Base-by-base conservation (phyloP, 2,113 vertebrate species). In the Ptilorrhoa leucosticta region DNA sequence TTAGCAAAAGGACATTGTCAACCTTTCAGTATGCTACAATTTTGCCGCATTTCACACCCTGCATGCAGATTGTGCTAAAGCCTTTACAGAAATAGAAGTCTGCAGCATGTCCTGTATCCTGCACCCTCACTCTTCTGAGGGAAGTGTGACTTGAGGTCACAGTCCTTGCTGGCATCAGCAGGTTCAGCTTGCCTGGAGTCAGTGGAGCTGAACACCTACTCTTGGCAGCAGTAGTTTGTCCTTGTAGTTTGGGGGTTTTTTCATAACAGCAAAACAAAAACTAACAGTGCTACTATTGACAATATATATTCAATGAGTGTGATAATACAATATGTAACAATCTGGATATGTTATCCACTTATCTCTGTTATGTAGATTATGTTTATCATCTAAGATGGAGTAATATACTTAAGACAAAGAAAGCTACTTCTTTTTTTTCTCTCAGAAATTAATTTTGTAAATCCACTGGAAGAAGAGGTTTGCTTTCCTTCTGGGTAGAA, bases 1-100 rank as follows among this genome's bases (percentile, higher is more conserved):
- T 90, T 96, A 92, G 88, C 28, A 90, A 90, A 92, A 96, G 83
- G 83, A 93, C 85, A 92, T 69, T 94, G 87, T 72, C 89, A 96
- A 71, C 77, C 87, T 91, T 94, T 93, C 85, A 68, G 56, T 48
- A 63, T n/a, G 72, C 64, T 83, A 87, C 56, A 82, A 20, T 93
- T 93, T 83, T 93, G 44, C 58, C 2, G 2, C 35, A 26, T 91
- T 96, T 95, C 76, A 75, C 44, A 78, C 14, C 8, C 58, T 81
- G 85, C 47, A 93, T 86, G 83, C 47, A 90, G 90, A 90, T 88
- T 92, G 68, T 82, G 60, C 79, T 89, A 68, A 88, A 95, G 69
- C 47, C 66, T 48, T 81, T 82, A 31, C 40, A 51, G 68, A 93
- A 96, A 88, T 60, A 83, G 68, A 90, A 82, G 30, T 77, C 51